Percentiles rank a stretch among this genome's conserved stretches.
Evolutionary conservation across 2,113 vertebrate genomes (phyloP).

Genomic region (Sisor rabdophorus): DNA sequence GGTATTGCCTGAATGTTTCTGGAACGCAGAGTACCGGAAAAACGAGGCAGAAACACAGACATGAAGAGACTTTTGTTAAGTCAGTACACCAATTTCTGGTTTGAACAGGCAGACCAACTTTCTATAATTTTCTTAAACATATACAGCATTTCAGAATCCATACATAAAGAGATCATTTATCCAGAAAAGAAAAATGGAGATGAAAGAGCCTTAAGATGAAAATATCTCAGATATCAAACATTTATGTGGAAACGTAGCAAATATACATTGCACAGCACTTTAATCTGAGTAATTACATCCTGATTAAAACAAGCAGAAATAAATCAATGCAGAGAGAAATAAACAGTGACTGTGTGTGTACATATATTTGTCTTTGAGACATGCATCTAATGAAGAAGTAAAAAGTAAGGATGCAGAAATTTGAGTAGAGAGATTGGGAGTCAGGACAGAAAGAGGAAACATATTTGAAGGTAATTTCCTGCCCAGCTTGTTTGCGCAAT

Average conservation of each 20-base stretch:
- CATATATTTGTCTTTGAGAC: background rate
- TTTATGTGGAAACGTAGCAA: background rate
- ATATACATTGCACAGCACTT: background rate
- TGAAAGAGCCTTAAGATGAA: background rate
- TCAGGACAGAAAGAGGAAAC: background rate
- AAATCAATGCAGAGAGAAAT: background rate
- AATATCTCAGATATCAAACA: slow-evolving; percentile 6
- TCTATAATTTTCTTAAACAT: background rate
- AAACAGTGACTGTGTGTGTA: background rate
- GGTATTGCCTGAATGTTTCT: background rate
- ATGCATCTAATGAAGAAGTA: background rate
- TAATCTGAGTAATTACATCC: background rate
- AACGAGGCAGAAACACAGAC: background rate
- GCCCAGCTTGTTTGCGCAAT: slow-evolving; percentile 5
- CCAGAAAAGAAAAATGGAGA: background rate
- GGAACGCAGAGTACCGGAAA: background rate
- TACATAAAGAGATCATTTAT: background rate
- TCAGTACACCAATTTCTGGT: background rate
- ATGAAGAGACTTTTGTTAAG: background rate
- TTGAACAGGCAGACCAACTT: background rate
- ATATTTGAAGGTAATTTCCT: slow-evolving; percentile 23
- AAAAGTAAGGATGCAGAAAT: background rate
- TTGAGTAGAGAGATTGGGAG: background rate
- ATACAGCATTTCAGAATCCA: background rate
- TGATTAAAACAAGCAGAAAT: background rate